A percentile compares a stretch with the other conserved stretches of the same genome.
These are phyloP conservation scores for Plodia interpunctella DNA, from an alignment of 1,140 invertebrate species.

Conservation along the genomic window DNA sequence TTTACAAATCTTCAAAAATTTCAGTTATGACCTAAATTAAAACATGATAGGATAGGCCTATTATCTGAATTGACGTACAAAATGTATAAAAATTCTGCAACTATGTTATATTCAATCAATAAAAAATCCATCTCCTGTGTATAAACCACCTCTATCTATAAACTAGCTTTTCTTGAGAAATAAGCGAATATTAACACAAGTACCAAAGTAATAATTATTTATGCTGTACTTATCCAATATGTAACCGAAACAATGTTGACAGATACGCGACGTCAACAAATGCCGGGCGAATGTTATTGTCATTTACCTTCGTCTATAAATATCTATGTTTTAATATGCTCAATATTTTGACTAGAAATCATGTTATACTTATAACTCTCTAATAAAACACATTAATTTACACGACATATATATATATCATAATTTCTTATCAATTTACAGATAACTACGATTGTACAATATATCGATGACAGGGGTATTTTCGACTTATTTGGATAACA, in stretches of 20 bases:
- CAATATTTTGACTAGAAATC: constrained; percentile 77
- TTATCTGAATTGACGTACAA: constrained; percentile 16
- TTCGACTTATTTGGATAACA: constrained; percentile 26
- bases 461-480: constrained; percentile 59
- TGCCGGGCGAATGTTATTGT: constrained; percentile 70
- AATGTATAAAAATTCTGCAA: constrained; percentile 21
- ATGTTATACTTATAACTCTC: constrained; percentile 69
- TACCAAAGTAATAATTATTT: constrained; percentile 40
- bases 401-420: constrained; percentile 61
- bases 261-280: constrained; percentile 18
- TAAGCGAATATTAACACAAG: constrained; percentile 28
- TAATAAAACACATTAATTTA: constrained; percentile 73
- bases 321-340: constrained; percentile 73
- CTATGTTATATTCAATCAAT: neutral
- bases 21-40: constrained; percentile 23
- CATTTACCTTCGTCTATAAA: constrained; percentile 62
- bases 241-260: constrained; percentile 34
- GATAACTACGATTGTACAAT: constrained; percentile 64
- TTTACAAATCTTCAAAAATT: neutral
- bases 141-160: constrained; percentile 11
- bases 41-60: constrained; percentile 15
- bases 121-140: neutral
- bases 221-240: constrained; percentile 63
- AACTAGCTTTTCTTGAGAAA: constrained; percentile 21
- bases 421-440: constrained; percentile 66